Evolutionary conservation across 1,140 invertebrate species (phyloP).

Genomic region (Mesaphorura yosii): DNA sequence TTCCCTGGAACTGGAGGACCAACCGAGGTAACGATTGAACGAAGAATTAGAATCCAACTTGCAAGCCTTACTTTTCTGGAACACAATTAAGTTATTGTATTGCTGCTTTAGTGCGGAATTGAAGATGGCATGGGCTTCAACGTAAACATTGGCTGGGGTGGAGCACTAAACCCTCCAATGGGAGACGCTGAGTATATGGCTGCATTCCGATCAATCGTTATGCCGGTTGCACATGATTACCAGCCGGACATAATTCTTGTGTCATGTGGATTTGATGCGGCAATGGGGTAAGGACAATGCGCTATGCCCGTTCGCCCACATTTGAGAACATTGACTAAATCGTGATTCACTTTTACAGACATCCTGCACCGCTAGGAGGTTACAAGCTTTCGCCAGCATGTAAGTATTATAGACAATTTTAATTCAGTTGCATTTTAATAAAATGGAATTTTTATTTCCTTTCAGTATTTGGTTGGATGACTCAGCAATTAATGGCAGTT

Average conservation of each 20-base stretch:
- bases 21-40: conserved; percentile 47
- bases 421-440: too few species aligned
- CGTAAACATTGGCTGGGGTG: conserved; percentile 89
- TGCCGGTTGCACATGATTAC: conserved; percentile 85
- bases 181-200: conserved; percentile 96
- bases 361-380: conserved; percentile 66
- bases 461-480: conserved; percentile 98
- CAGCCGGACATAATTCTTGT: conserved; percentile 90
- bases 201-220: conserved; percentile 83
- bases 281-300: too few species aligned
- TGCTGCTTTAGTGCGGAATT: conserved; percentile 68
- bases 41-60: too few species aligned
- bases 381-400: conserved; percentile 85
- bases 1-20: conserved; percentile 94
- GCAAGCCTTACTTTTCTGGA: too few species aligned
- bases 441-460: too few species aligned
- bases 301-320: not conserved
- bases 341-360: too few species aligned
- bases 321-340: not conserved
- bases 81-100: too few species aligned
- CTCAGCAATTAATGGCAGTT: conserved; percentile 77
- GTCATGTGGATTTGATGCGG: conserved; percentile 95
- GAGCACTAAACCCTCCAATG: conserved; percentile 77
- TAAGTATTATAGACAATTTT: too few species aligned
- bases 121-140: conserved; percentile 89